Evolutionary conservation across 2,888 invertebrate species (phyloP).

Genomic region (Limnephilus marmoratus): DNA sequence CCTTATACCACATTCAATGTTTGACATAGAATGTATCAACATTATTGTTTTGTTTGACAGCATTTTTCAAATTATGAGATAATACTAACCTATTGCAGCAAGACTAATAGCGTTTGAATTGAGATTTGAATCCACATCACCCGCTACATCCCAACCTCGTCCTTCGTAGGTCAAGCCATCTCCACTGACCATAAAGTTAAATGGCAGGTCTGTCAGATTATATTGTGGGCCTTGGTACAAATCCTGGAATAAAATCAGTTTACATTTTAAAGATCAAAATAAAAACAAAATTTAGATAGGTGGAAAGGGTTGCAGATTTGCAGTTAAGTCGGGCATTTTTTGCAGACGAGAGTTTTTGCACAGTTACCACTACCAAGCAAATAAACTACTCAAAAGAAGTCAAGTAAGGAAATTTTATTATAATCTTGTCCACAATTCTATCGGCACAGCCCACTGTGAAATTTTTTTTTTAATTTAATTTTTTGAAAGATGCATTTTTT

Average conservation of each 20-base stretch:
- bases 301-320: too few species aligned
- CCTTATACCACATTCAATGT: neutral
- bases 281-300: neutral
- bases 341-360: too few species aligned
- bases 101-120: slow-evolving; percentile 50
- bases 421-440: neutral
- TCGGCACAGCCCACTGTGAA: too few species aligned
- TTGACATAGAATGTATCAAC: neutral
- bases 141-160: slow-evolving; percentile 53
- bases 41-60: neutral
- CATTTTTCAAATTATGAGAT: neutral
- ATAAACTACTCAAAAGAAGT: neutral
- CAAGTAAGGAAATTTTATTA: too few species aligned
- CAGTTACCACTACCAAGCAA: neutral
- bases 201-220: slow-evolving; percentile 61
- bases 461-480: too few species aligned
- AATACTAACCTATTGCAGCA: slow-evolving; percentile 59
- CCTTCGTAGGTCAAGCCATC: slow-evolving; percentile 62
- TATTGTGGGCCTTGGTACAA: slow-evolving; percentile 37
- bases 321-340: too few species aligned
- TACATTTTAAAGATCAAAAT: neutral
- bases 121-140: slow-evolving; percentile 43
- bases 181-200: slow-evolving; percentile 60
- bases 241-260: slow-evolving; percentile 31
- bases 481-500: too few species aligned